These are phyloP conservation scores for Crocodylus rhombifer DNA, from an alignment of 2,797 vertebrate genomes.

Conservation along the genomic window DNA sequence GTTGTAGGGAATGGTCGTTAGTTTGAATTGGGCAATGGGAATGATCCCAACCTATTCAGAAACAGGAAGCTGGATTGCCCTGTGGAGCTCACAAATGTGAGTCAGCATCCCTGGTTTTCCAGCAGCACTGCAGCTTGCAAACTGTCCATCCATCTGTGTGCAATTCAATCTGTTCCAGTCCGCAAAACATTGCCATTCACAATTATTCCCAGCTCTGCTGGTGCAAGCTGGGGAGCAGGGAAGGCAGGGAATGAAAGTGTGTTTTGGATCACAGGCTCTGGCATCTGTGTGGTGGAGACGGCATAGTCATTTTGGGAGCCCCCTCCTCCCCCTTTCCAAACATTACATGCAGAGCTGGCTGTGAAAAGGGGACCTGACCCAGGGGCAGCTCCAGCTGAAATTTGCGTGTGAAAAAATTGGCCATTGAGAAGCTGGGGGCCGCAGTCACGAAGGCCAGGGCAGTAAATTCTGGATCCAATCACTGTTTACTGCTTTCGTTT, in stretches of 20 bases:
- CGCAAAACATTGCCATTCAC: constrained; percentile 79
- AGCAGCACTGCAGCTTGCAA: constrained; percentile 1
- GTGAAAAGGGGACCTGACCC: constrained; percentile 85
- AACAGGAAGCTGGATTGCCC: neutral
- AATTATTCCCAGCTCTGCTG: constrained; percentile 86
- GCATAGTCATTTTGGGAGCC: constrained; percentile 43
- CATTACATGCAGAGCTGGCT: constrained; percentile 78
- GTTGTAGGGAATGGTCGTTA: neutral
- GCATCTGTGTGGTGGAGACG: neutral
- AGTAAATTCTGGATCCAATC: constrained; percentile 87
- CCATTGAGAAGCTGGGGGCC: constrained; percentile 70
- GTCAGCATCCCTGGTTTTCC: neutral
- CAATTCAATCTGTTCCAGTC: constrained; percentile 73
- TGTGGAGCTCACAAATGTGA: neutral
- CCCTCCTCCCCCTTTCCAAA: constrained; percentile 71
- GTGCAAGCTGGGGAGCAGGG: neutral
- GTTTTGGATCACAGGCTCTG: neutral
- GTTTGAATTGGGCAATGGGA: neutral
- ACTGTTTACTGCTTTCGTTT: constrained; percentile 90
- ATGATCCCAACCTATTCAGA: neutral
- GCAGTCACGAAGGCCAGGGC: constrained; percentile 75
- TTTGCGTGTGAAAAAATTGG: constrained; percentile 77
- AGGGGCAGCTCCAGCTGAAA: constrained; percentile 68
- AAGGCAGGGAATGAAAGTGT: too few relatives aligned
- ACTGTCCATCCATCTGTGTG: constrained; percentile 25